A percentile compares a stretch with the other conserved stretches of the same genome.
Evolutionary conservation across 2,113 vertebrate species (phyloP).

Genomic region (Petromus typicus): DNA sequence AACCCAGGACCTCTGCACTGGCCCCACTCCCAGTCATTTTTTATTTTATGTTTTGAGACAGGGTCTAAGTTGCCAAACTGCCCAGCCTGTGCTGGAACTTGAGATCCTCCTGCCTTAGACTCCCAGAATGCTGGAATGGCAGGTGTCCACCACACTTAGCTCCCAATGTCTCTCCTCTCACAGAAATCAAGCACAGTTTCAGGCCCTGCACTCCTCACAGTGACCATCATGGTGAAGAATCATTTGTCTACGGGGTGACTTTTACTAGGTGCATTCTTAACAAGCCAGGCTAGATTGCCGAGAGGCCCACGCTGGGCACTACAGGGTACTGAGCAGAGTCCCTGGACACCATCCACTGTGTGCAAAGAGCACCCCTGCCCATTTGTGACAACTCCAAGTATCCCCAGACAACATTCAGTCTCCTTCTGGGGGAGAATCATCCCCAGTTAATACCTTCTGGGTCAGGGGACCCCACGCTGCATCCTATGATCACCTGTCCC

Average conservation of each 20-base stretch:
- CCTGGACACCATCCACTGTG: neutral
- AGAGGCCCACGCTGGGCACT: neutral
- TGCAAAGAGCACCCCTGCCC: neutral
- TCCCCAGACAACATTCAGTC: neutral
- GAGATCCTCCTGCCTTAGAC: neutral
- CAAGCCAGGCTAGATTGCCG: accelerated
- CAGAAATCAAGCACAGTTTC: neutral
- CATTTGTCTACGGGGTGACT: neutral
- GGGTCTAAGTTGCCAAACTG: neutral
- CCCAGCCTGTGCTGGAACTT: neutral
- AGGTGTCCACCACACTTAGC: neutral
- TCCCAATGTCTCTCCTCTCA: neutral
- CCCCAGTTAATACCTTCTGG: neutral
- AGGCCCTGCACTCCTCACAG: too few species aligned
- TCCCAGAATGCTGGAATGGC: neutral
- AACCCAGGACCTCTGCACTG: neutral
- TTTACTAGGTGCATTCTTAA: neutral
- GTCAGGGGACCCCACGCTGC: neutral
- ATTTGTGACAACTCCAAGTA: neutral
- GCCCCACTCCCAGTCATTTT: neutral
- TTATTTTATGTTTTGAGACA: neutral
- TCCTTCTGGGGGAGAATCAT: neutral
- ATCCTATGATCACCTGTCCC: too few species aligned
- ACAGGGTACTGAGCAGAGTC: neutral
- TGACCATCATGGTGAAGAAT: neutral